Conservation (phyloP, 2,888 invertebrate species). For the Lepidochrysops patricia region DNA sequence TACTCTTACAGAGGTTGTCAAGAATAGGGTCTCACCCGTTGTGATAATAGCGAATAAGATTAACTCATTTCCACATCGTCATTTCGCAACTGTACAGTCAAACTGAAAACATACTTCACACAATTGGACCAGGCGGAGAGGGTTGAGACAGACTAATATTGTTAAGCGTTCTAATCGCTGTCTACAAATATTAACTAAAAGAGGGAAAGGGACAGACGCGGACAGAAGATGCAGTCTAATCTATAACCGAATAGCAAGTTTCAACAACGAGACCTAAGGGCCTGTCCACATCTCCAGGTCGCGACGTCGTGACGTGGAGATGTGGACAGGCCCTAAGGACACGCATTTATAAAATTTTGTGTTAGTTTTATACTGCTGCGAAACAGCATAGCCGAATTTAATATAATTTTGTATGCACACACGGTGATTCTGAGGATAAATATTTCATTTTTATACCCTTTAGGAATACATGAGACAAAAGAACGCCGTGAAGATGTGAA, state of each 20-base stretch:
- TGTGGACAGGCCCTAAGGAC: too few relatives aligned
- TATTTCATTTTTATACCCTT: too few relatives aligned
- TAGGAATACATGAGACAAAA: too few relatives aligned
- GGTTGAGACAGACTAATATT: background rate
- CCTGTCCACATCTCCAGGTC: too few relatives aligned
- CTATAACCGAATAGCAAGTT: background rate
- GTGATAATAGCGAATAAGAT: background rate
- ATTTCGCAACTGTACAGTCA: background rate
- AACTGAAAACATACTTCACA: background rate
- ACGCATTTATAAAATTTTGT: too few relatives aligned
- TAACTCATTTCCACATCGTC: background rate
- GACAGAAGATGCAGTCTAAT: background rate
- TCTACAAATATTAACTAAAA: background rate
- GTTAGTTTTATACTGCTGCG: too few relatives aligned
- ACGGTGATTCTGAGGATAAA: too few relatives aligned
- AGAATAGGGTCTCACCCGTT: constrained; percentile 6
- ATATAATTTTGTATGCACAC: too few relatives aligned
- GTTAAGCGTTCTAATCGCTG: too few relatives aligned
- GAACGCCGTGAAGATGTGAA: background rate
- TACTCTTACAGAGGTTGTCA: constrained; percentile 9
- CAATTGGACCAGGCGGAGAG: constrained; percentile 1
- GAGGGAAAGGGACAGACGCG: background rate
- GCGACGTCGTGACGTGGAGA: too few relatives aligned
- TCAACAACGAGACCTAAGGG: background rate
- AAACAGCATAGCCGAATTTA: too few relatives aligned